phyloP scores from a whole-genome alignment of 2,888 invertebrate species.

The Hypena proboscidalis region DNA sequence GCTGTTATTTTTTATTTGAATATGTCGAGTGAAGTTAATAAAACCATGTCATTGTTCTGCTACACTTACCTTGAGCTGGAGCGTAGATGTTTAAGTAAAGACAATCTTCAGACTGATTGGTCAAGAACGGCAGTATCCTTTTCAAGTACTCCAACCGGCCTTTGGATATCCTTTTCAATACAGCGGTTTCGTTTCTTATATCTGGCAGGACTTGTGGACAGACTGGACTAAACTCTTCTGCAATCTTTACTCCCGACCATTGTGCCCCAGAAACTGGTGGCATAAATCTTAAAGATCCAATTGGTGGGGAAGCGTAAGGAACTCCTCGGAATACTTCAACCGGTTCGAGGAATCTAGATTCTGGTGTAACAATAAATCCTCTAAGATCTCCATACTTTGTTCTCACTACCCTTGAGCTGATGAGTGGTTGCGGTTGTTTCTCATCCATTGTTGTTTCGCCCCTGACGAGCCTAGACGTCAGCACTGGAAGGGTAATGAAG shows the following conservation, averaged over 20 bases:
- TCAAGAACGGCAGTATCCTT: conserved; percentile 93
- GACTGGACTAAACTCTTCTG: conserved; percentile 94
- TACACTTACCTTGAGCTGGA: conserved; percentile 94
- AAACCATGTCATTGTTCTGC: conserved; percentile 16
- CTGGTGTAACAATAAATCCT: conserved; percentile 93
- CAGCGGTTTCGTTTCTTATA: conserved; percentile 93
- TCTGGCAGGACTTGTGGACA: conserved; percentile 97
- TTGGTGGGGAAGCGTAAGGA: conserved; percentile 97
- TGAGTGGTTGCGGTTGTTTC: conserved; percentile 75
- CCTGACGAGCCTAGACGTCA: conserved; percentile 73
- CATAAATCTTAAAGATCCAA: conserved; percentile 96
- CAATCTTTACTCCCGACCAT: conserved; percentile 95
- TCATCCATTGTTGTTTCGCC: conserved; percentile 83
- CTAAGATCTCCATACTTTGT: conserved; percentile 95
- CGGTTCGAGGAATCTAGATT: conserved; percentile 92
- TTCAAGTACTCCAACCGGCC: conserved; percentile 95
- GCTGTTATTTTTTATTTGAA: neutral
- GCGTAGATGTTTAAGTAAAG: conserved; percentile 98
- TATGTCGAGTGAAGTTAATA: neutral
- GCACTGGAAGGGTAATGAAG: conserved; percentile 81
- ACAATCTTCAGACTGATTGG: conserved; percentile 98
- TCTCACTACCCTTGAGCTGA: conserved; percentile 93
- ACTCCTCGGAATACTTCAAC: conserved; percentile 97
- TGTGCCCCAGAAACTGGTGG: conserved; percentile 97
- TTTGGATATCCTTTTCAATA: conserved; percentile 93